Evolutionary conservation across 2,888 invertebrate species (phyloP).

Genomic region (Brachyopa scutellaris): DNA sequence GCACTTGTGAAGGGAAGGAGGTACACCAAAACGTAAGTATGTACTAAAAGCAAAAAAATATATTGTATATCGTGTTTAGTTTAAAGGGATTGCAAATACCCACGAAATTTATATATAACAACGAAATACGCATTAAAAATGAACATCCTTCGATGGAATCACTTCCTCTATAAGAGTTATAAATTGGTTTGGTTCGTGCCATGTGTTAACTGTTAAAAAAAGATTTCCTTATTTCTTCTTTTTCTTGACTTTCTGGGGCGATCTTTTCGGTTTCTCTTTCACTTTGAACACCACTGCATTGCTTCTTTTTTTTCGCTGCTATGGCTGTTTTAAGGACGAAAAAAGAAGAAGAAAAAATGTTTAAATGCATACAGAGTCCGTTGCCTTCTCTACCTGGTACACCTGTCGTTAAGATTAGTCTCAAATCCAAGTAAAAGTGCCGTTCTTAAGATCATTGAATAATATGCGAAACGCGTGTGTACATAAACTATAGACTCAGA

Average conservation of each 20-base stretch:
- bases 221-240: not conserved
- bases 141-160: too few species aligned
- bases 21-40: too few species aligned
- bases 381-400: slow-evolving; percentile 3
- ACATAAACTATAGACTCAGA: too few species aligned
- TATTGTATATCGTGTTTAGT: too few species aligned
- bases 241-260: not conserved
- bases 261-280: not conserved
- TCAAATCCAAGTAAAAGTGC: not conserved
- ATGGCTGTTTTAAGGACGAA: not conserved
- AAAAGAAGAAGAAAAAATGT: not conserved
- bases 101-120: too few species aligned
- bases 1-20: too few species aligned
- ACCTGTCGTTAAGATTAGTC: slow-evolving; percentile 14
- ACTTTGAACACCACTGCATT: not conserved
- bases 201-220: slow-evolving; percentile 8
- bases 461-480: too few species aligned
- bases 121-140: too few species aligned
- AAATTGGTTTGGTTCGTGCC: slow-evolving; percentile 29
- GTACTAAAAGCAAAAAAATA: too few species aligned
- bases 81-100: too few species aligned
- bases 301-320: not conserved
- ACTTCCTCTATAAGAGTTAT: slow-evolving; percentile 10
- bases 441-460: not conserved
- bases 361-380: not conserved